phyloP scores from a whole-genome alignment of 2,888 invertebrate species.

The Chrysina gloriosa region DNA sequence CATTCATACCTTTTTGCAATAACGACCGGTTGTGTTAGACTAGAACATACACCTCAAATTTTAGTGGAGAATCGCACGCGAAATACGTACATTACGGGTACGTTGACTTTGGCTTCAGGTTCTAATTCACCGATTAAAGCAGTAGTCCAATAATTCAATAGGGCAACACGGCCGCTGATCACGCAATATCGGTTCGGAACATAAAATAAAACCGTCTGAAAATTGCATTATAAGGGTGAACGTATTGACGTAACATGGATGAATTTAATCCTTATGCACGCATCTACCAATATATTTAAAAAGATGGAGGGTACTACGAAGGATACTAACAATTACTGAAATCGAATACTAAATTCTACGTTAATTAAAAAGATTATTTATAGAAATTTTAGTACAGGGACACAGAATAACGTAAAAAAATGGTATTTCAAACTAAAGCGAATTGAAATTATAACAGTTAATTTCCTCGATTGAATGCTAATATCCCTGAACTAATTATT shows the following conservation, averaged over 20 bases:
- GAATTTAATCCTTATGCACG: background rate
- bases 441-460: no score
- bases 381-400: no score
- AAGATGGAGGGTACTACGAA: no score
- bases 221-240: background rate
- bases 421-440: no score
- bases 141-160: slow-evolving; percentile 35
- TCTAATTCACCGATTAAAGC: slow-evolving; percentile 29
- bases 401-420: no score
- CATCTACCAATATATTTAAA: no score
- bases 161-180: slow-evolving; percentile 23
- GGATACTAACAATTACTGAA: no score
- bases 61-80: slow-evolving; percentile 26
- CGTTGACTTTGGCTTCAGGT: slow-evolving; percentile 32
- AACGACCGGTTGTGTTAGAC: slow-evolving; percentile 9
- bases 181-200: slow-evolving; percentile 24
- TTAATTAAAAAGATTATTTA: no score
- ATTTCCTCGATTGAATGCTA: no score
- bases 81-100: slow-evolving; percentile 32
- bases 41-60: slow-evolving; percentile 19
- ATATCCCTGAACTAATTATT: no score
- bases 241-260: background rate
- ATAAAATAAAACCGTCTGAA: slow-evolving; percentile 18
- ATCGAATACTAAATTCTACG: no score
- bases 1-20: slow-evolving; percentile 27